Evolutionary conservation across 2,113 vertebrate species (phyloP).

Genomic region (Neolamprologus toae): DNA sequence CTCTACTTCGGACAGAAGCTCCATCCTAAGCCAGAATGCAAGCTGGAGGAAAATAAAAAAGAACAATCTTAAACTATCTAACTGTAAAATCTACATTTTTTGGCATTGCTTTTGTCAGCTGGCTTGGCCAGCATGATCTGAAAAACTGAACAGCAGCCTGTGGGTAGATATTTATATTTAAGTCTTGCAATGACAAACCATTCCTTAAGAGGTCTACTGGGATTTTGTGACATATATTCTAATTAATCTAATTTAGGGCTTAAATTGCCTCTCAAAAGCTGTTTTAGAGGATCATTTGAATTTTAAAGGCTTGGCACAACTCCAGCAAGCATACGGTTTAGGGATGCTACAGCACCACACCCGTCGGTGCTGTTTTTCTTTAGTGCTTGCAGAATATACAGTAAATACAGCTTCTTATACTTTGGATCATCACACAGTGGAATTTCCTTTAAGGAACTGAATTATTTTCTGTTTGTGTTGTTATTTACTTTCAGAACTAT

Average conservation of each 20-base stretch:
- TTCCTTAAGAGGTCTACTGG: background rate
- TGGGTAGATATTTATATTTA: background rate
- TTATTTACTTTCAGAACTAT: background rate
- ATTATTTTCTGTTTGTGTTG: background rate
- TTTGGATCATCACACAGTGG: background rate
- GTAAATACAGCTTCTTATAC: background rate
- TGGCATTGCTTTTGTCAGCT: background rate
- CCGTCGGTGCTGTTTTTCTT: background rate
- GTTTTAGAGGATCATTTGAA: background rate
- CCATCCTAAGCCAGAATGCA: rapidly evolving
- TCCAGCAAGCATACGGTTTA: background rate
- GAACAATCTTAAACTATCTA: background rate
- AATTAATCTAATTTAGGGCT: background rate
- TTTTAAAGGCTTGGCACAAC: background rate
- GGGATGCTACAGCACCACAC: background rate
- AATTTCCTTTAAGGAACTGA: background rate
- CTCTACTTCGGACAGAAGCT: background rate
- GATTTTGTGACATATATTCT: background rate
- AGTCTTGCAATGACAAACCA: background rate
- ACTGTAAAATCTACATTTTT: background rate
- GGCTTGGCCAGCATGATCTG: background rate
- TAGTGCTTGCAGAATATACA: background rate
- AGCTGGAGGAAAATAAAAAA: background rate
- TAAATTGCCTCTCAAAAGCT: background rate
- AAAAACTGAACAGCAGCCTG: background rate